phyloP scores from a whole-genome alignment of 2,113 vertebrate species.

The Zosterops pallidus region DNA sequence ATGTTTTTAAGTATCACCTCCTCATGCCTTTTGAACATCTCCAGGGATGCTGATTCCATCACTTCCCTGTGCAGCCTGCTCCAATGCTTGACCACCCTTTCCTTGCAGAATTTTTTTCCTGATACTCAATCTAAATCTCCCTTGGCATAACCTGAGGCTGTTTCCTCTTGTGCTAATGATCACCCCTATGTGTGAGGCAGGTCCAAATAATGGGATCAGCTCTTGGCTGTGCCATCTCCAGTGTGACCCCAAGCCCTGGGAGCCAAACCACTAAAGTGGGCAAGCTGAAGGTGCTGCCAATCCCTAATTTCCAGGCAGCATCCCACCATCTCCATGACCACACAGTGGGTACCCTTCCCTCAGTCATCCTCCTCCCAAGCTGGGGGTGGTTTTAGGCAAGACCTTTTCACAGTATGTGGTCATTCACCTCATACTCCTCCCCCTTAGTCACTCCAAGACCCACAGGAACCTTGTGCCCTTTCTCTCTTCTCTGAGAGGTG shows the following conservation, averaged over 20 bases:
- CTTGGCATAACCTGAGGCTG: background rate
- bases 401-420: background rate
- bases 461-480: background rate
- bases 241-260: background rate
- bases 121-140: background rate
- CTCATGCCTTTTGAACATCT: background rate
- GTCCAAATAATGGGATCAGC: background rate
- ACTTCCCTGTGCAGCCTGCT: background rate
- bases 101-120: background rate
- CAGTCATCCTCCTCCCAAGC: background rate
- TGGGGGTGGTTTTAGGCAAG: background rate
- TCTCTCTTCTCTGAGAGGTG: background rate
- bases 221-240: background rate
- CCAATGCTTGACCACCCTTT: background rate
- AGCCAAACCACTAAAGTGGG: background rate
- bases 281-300: background rate
- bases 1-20: background rate
- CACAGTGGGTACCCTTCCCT: accelerated
- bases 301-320: background rate
- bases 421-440: background rate
- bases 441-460: background rate
- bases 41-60: background rate
- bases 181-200: background rate
- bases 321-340: accelerated
- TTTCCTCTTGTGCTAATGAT: background rate